A percentile compares a stretch with the other conserved stretches of the same genome.
phyloP scores from a whole-genome alignment of 2,888 invertebrate genomes.

The Andrena bucephala region DNA sequence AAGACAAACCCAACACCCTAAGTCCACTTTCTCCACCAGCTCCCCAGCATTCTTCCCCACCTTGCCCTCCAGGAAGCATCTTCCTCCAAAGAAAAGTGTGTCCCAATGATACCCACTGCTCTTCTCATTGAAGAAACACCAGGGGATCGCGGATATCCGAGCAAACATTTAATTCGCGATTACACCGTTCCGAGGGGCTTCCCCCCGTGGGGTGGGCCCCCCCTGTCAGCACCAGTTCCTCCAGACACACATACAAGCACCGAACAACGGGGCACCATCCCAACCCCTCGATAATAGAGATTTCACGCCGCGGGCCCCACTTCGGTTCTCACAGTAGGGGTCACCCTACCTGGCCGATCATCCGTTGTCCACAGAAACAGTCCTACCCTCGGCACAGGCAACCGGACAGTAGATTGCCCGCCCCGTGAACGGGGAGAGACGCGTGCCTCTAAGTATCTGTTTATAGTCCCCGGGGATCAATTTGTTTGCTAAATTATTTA shows the following conservation, averaged over 20 bases:
- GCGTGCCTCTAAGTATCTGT: conserved; percentile 85
- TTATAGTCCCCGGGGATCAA: conserved; percentile 85
- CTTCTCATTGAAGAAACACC: conserved; percentile 9
- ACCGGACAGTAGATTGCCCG: conserved; percentile 45
- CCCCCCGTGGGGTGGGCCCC: conserved; percentile 50
- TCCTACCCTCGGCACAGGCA: rapidly evolving
- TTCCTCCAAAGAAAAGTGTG: neutral
- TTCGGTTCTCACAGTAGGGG: conserved; percentile 85
- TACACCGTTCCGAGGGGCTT: conserved; percentile 78
- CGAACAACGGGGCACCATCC: conserved; percentile 65
- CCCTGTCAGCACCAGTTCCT: conserved; percentile 75
- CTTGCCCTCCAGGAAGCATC: neutral
- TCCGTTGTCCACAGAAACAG: conserved; percentile 69
- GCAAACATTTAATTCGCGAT: conserved; percentile 84
- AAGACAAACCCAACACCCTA: too few species aligned
- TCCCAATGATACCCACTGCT: neutral
- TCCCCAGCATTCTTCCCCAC: neutral
- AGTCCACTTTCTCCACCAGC: too few species aligned
- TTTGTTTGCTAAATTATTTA: conserved; percentile 85
- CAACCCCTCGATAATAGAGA: conserved; percentile 84
- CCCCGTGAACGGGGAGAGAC: conserved; percentile 49
- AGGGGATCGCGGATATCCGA: conserved; percentile 61
- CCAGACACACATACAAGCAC: conserved; percentile 33
- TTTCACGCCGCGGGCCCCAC: conserved; percentile 84
- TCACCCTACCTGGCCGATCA: conserved; percentile 62